These are phyloP conservation scores for Leuciscus idus DNA, from an alignment of 2,113 vertebrate genomes.

Conservation along the genomic window DNA sequence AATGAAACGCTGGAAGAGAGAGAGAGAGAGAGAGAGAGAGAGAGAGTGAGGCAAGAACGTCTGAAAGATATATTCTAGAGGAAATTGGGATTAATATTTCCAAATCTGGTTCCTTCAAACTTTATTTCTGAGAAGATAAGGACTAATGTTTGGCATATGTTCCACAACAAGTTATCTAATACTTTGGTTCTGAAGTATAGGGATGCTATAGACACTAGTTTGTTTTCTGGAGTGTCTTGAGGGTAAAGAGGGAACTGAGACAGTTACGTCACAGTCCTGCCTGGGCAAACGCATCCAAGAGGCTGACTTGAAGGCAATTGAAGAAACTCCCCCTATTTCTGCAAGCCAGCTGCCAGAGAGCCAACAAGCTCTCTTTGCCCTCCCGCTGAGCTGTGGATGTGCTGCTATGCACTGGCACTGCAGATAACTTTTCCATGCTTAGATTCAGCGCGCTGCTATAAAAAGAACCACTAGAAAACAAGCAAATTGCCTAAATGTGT, in stretches of 20 bases:
- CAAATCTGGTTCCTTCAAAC: constrained; percentile 46
- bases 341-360: constrained; percentile 7
- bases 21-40: not conserved
- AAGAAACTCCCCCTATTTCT: constrained; percentile 30
- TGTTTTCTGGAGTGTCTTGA: constrained; percentile 1
- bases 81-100: constrained; percentile 35
- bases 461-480: constrained; percentile 23
- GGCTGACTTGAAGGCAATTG: not conserved
- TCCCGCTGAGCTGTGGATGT: constrained; percentile 48
- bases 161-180: constrained; percentile 55
- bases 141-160: not conserved
- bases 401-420: constrained; percentile 2
- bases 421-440: constrained; percentile 20
- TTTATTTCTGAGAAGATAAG: constrained; percentile 35
- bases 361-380: not conserved
- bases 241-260: constrained; percentile 43
- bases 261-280: constrained; percentile 51
- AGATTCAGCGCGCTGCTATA: not conserved
- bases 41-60: not conserved
- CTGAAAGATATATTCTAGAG: not conserved
- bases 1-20: not conserved
- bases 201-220: constrained; percentile 54
- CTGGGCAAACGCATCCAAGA: constrained; percentile 23
- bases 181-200: constrained; percentile 34
- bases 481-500: not conserved